These are phyloP conservation scores for Thereva nobilitata DNA, from an alignment of 2,888 invertebrate species.

Conservation along the genomic window DNA sequence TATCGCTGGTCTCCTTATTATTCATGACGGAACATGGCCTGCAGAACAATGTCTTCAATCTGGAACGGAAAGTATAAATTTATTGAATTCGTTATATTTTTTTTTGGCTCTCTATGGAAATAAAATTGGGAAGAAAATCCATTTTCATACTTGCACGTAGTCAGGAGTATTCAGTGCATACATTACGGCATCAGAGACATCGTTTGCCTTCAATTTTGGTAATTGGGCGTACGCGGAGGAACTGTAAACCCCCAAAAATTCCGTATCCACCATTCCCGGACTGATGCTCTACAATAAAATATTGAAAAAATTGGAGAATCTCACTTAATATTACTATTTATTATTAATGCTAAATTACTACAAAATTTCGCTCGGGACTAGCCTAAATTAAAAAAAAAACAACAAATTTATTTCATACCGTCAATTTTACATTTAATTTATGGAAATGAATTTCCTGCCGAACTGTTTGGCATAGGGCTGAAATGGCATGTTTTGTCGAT, in stretches of 20 bases:
- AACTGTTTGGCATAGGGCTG: slow-evolving; percentile 63
- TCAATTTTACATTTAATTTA: slow-evolving; percentile 58
- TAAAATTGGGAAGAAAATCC: not conserved
- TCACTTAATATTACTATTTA: not conserved
- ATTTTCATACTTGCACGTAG: slow-evolving; percentile 61
- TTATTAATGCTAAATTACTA: too few species aligned
- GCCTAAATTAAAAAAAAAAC: slow-evolving; percentile 10
- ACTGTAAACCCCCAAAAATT: slow-evolving; percentile 58
- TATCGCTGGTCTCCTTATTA: slow-evolving; percentile 21
- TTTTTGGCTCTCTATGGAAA: not conserved
- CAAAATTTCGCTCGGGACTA: too few species aligned
- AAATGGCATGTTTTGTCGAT: slow-evolving; percentile 64
- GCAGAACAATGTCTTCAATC: slow-evolving; percentile 55
- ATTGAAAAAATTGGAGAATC: not conserved
- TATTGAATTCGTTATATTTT: not conserved
- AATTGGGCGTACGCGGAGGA: slow-evolving; percentile 51
- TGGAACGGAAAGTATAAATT: slow-evolving; percentile 39
- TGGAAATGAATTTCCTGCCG: slow-evolving; percentile 62
- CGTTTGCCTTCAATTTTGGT: slow-evolving; percentile 61
- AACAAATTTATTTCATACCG: slow-evolving; percentile 52
- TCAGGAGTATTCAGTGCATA: slow-evolving; percentile 67
- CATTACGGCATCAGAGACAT: slow-evolving; percentile 66
- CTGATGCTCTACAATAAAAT: slow-evolving; percentile 62
- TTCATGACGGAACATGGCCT: slow-evolving; percentile 49
- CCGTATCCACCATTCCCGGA: slow-evolving; percentile 66